Evolutionary conservation across 2,888 invertebrate species (phyloP).

Genomic region (Entomobrya multifasciata): DNA sequence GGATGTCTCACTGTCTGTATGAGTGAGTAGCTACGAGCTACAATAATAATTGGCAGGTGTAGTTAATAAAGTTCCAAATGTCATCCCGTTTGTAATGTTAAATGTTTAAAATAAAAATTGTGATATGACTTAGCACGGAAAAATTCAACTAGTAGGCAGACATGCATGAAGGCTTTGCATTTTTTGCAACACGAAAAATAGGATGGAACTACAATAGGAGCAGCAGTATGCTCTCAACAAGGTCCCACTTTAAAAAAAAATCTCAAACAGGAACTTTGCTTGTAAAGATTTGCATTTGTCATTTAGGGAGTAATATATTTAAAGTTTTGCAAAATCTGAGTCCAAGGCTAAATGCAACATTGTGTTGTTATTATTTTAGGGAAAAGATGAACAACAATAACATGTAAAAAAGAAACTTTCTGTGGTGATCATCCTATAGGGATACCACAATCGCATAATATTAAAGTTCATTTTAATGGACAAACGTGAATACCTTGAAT

Average conservation of each 20-base stretch:
- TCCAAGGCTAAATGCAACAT: constrained; percentile 2
- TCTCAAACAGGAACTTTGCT: no score
- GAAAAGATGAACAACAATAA: neutral
- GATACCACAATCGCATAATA: no score
- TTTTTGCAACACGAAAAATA: neutral
- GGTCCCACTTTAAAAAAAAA: constrained; percentile 2
- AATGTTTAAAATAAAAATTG: neutral
- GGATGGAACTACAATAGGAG: neutral
- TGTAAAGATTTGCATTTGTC: neutral
- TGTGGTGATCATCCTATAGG: no score
- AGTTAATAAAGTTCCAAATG: constrained; percentile 27
- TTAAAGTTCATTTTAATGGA: no score
- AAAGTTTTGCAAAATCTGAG: constrained; percentile 9
- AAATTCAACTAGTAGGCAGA: neutral
- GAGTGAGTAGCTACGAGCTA: constrained; percentile 4
- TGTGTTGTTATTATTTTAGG: neutral
- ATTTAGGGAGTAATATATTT: neutral
- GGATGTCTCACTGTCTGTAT: constrained; percentile 56
- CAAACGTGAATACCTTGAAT: no score
- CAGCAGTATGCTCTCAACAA: neutral
- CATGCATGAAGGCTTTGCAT: constrained; percentile 28
- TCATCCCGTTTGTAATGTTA: constrained; percentile 6
- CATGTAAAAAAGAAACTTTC: no score
- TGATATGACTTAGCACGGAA: neutral
- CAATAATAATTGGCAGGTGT: constrained; percentile 51